A percentile compares a stretch with the other conserved stretches of the same genome.
Conservation (phyloP, 2,797 vertebrate genomes). For the Leuciscus waleckii region DNA sequence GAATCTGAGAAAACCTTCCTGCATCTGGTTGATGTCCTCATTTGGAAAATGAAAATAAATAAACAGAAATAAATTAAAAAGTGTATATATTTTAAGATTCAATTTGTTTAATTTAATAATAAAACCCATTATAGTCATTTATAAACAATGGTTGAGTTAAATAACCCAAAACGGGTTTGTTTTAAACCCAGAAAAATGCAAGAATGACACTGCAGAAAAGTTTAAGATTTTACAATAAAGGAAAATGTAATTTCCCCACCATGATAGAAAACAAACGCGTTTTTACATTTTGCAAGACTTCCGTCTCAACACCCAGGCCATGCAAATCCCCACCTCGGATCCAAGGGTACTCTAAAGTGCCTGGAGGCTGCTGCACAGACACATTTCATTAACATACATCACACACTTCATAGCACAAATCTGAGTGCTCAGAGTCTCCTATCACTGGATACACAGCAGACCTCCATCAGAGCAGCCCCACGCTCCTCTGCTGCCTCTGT, state of each 20-base stretch:
- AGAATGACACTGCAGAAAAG: neutral
- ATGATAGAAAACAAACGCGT: neutral
- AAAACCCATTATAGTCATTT: neutral
- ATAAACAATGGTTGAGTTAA: neutral
- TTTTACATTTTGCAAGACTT: neutral
- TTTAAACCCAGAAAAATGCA: neutral
- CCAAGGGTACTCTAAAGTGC: slow-evolving; percentile 1
- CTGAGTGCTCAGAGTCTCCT: neutral
- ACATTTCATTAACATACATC: slow-evolving; percentile 25
- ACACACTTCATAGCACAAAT: slow-evolving; percentile 34
- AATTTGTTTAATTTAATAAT: neutral
- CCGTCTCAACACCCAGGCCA: neutral
- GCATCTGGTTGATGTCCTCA: neutral
- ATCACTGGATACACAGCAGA: slow-evolving; percentile 12
- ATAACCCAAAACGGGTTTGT: neutral
- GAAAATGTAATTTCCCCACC: neutral
- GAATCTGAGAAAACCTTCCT: neutral
- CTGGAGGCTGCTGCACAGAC: slow-evolving; percentile 1
- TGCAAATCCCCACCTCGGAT: neutral
- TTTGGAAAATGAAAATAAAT: neutral
- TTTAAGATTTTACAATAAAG: neutral
- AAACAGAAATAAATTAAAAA: too few species aligned
- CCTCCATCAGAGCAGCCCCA: neutral
- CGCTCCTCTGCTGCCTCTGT: neutral
- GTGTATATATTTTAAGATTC: too few species aligned